Conservation (phyloP, 2,113 vertebrate species). For the Oncorhynchus mykiss region DNA sequence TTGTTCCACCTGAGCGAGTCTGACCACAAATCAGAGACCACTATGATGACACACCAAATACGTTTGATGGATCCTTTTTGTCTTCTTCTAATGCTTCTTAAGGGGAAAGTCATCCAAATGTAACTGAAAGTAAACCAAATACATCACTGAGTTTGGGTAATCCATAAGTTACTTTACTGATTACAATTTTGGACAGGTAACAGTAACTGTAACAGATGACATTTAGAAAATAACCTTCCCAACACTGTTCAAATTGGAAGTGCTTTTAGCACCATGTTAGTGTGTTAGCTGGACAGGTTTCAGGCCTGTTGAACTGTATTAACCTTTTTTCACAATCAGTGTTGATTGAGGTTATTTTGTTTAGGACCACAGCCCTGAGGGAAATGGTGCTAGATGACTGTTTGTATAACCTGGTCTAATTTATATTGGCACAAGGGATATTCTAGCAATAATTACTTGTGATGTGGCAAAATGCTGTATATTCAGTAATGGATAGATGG, state of each 20-base stretch:
- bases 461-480: background rate
- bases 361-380: background rate
- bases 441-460: background rate
- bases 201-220: too few species aligned
- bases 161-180: too few species aligned
- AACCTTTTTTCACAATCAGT: conserved; percentile 13
- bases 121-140: too few species aligned
- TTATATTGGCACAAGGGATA: background rate
- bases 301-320: background rate
- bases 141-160: too few species aligned
- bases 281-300: background rate
- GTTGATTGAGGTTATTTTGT: conserved; percentile 2
- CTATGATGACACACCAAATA: too few species aligned
- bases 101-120: too few species aligned
- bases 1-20: too few species aligned
- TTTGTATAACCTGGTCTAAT: background rate
- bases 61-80: too few species aligned
- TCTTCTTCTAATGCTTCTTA: too few species aligned
- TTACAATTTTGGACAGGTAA: too few species aligned
- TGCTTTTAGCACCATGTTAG: background rate
- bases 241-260: background rate
- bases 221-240: too few species aligned
- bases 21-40: too few species aligned
- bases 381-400: background rate
- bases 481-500: background rate